Evolutionary conservation across 1,140 invertebrate genomes (phyloP).

Genomic region (Drosophila tristis): DNA sequence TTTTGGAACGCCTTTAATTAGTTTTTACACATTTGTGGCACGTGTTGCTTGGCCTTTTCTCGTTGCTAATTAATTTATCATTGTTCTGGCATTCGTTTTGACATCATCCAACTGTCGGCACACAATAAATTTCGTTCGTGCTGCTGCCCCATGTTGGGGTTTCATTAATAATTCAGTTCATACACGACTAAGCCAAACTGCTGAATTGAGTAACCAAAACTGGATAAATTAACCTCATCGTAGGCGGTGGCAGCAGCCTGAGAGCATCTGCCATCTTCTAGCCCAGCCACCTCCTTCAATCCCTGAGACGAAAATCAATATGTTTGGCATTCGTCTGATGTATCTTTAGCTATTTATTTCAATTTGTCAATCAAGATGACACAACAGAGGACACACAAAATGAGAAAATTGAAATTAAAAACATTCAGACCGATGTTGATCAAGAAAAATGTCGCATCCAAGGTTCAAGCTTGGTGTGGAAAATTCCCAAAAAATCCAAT

Average conservation of each 20-base stretch:
- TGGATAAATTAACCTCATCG: slow-evolving; percentile 65
- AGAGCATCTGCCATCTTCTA: slow-evolving; percentile 30
- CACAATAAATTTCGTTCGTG: slow-evolving; percentile 54
- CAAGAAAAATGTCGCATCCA: slow-evolving; percentile 45
- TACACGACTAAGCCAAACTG: slow-evolving; percentile 42
- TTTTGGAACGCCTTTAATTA: slow-evolving; percentile 34
- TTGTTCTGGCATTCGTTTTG: slow-evolving; percentile 63
- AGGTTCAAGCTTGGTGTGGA: slow-evolving; percentile 1
- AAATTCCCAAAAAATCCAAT: neutral
- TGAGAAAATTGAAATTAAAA: slow-evolving; percentile 67
- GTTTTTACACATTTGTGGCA: slow-evolving; percentile 55
- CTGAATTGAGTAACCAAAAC: slow-evolving; percentile 57
- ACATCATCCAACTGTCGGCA: slow-evolving; percentile 45
- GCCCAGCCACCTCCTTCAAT: neutral
- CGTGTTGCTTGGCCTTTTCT: slow-evolving; percentile 49
- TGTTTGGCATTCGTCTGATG: slow-evolving; percentile 40
- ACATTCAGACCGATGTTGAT: slow-evolving; percentile 44
- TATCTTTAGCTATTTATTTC: slow-evolving; percentile 63
- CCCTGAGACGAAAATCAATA: slow-evolving; percentile 35
- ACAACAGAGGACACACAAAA: slow-evolving; percentile 22
- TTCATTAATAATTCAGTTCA: slow-evolving; percentile 65
- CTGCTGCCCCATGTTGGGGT: slow-evolving; percentile 12
- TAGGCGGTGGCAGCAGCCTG: neutral
- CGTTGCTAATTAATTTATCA: slow-evolving; percentile 73
- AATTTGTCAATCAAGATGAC: slow-evolving; percentile 68